Evolutionary conservation across 2,113 vertebrate genomes (phyloP).

Genomic region (Gadus macrocephalus): DNA sequence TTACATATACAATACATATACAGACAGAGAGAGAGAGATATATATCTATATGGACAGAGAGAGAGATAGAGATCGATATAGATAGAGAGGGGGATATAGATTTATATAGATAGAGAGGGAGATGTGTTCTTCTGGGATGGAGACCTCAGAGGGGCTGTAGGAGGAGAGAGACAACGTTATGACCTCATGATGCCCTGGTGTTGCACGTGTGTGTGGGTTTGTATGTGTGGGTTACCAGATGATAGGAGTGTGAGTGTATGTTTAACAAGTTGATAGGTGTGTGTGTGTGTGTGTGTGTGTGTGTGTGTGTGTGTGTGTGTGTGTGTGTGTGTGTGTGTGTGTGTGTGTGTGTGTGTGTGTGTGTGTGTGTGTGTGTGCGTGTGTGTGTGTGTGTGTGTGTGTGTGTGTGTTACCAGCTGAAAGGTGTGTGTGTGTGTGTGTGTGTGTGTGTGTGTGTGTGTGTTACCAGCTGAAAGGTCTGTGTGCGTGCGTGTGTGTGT

Average conservation of each 20-base stretch:
- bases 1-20: no score
- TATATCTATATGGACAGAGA: no score
- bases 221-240: conserved; percentile 69
- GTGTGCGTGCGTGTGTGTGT: background rate
- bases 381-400: background rate
- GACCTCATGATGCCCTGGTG: no score
- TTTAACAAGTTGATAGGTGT: conserved; percentile 75
- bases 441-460: background rate
- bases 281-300: conserved; percentile 5
- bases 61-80: no score
- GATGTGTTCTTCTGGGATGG: conserved; percentile 29
- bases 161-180: conserved; percentile 17
- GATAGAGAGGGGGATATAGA: no score
- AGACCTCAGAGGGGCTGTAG: conserved; percentile 83
- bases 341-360: background rate
- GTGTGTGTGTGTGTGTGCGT: background rate
- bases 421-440: background rate
- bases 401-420: no score
- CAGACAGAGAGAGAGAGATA: no score
- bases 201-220: background rate
- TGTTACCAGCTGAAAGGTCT: background rate
- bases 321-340: background rate
- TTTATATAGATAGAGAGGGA: conserved; percentile 47
- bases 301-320: conserved; percentile 7
- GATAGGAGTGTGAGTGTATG: conserved; percentile 45